Evolutionary conservation across 2,888 invertebrate genomes (phyloP).

Genomic region (Gasteruption jaculator): DNA sequence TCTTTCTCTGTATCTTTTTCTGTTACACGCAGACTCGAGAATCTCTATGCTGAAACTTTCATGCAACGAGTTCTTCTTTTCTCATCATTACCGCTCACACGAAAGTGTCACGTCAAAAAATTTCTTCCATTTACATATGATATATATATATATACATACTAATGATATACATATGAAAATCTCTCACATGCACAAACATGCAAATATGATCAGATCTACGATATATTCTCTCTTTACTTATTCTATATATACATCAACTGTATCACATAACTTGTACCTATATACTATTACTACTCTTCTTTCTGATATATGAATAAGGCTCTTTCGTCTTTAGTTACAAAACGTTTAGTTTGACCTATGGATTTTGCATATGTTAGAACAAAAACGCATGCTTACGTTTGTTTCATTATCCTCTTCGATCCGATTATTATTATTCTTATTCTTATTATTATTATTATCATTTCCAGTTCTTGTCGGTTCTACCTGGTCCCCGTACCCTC

Average conservation of each 20-base stretch:
- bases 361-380: constrained; percentile 53
- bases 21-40: no score
- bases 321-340: constrained; percentile 52
- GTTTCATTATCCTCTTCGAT: constrained; percentile 40
- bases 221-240: constrained; percentile 22
- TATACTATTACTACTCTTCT: constrained; percentile 46
- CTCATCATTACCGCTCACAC: no score
- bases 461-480: background rate
- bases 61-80: no score
- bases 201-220: constrained; percentile 29
- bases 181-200: constrained; percentile 27
- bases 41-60: no score
- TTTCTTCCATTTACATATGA: no score
- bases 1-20: no score
- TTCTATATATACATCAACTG: constrained; percentile 26
- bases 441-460: background rate
- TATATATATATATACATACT: constrained; percentile 35
- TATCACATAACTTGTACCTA: constrained; percentile 41
- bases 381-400: constrained; percentile 51
- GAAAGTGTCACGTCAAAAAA: no score
- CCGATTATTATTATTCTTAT: no score
- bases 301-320: constrained; percentile 50
- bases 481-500: background rate
- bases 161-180: constrained; percentile 35
- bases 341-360: constrained; percentile 50